phyloP scores from a whole-genome alignment of 2,888 invertebrate species.

The Meteorus colon region DNA sequence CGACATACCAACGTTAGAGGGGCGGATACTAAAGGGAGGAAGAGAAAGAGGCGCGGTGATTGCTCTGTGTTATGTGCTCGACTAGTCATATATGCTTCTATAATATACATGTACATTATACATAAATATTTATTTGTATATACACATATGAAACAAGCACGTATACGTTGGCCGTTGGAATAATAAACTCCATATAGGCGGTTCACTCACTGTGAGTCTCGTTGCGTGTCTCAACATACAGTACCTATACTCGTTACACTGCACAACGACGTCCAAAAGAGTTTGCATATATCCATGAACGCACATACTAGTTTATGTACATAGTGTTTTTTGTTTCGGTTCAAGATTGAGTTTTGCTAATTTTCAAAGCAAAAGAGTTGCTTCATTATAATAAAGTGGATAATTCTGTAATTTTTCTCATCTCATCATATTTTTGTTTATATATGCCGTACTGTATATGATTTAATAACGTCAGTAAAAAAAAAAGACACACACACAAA shows the following conservation, averaged over 20 bases:
- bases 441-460: too few species aligned
- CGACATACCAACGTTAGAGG: constrained; percentile 31
- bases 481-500: too few species aligned
- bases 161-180: not conserved
- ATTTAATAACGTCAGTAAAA: too few species aligned
- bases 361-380: not conserved
- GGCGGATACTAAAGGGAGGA: not conserved
- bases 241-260: not conserved
- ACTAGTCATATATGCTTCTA: constrained; percentile 13
- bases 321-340: not conserved
- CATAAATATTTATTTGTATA: constrained; percentile 3
- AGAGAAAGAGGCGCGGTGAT: not conserved
- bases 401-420: not conserved
- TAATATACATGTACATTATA: not conserved
- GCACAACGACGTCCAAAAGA: not conserved
- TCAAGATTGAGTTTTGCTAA: not conserved
- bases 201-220: not conserved
- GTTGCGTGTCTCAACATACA: not conserved
- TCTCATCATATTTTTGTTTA: not conserved
- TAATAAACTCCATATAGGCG: not conserved
- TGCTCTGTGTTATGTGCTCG: constrained; percentile 22
- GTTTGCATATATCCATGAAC: too few species aligned
- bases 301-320: not conserved
- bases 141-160: not conserved
- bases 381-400: not conserved